Base-by-base conservation (phyloP, 2,113 vertebrate genomes). In the Gadus chalcogrammus region DNA sequence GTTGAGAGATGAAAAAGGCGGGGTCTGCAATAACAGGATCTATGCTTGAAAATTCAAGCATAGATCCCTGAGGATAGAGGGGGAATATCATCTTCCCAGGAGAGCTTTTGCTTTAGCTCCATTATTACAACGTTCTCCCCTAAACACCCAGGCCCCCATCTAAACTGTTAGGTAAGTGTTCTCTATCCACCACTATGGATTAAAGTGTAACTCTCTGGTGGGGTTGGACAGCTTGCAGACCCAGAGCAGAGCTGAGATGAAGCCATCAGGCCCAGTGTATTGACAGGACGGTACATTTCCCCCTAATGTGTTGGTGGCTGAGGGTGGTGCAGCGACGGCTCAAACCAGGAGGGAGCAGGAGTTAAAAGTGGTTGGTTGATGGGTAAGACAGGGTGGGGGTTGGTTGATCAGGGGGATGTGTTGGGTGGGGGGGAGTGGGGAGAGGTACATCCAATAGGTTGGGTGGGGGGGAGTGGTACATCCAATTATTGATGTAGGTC, bases 351-450 rank as follows among this genome's bases (percentile, higher is more conserved):
- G 42, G 68, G 48, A 61, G 59, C 18, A 16, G 60, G 68, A 38
- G 55, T 38, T 61, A 35, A 15, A 28, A 67, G 0, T 65, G 31
- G 17, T 18, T 42, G 73, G 74, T 71, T 70, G 73, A 75, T 67
- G 24, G 15, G n/a, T 73, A 28, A 38, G 27, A 63, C 53, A 16
- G 16, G 52, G 28, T 7, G 4, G 8, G 62, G 60, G 76, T 82
- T 76, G 68, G 77, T 67, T 84, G 62, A 55, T 28, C 17, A 73
- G 64, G 75, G 64, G 52, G 78, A 69, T 35, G 31, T 3, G 4
- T 35, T 35, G 68, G 69, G 61, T 58, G 68, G 64, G 53, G 53
- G 53, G 53, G 53, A 16, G 53, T 24, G 20, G 20, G 20, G 20
- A 20, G 20, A 20, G 53, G 5, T 55, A 55, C 53, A 35, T 7